Evolutionary conservation across 1,140 invertebrate genomes (phyloP), one percentile per base, ranked within the genome.

Genomic region (Daktulosphaira vitifoliae): DNA sequence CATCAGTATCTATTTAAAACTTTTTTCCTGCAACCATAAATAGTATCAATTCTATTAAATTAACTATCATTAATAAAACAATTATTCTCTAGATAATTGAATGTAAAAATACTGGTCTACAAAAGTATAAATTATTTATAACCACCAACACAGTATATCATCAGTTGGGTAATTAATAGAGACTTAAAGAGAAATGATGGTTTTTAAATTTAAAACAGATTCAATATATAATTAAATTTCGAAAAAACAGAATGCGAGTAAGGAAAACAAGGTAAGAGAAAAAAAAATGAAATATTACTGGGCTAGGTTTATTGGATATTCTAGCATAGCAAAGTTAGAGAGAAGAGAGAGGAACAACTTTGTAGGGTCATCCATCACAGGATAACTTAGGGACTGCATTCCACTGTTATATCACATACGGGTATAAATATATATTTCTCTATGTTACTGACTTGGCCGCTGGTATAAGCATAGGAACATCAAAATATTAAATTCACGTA

Each of bases 331-430:
- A 44, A 16, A 11, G 7, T 16, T 11, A 3, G 29, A 18, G 56
- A 48, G 56, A 15, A 33, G 29, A 33, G 29, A 33, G 29, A 33
- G 29, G 11, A 33, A 33, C 11, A 33, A 11, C 29, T 33, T 33
- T 16, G 25, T 25, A 42, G 42, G 42, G 56, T 62, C 56, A 62
- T 62, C 56, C 56, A 62, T 62, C 56, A 62, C 56, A 6, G 39
- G 39, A n/a, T 8, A 18, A 62, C 25, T 33, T 23, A 25, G 25
- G 26, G 42, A n/a, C 18, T 48, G 11, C 42, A 13, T 20, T 20
- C 11, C 53, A 13, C 15, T 1, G 9, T 9, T n/a, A 2, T 18
- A 8, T 8, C 22, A 42, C n/a, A 11, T 25, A 42, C 29, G 39
- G 22, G 6, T 20, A 22, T 38, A 39, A 6, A 33, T 33, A 33